phyloP scores from a whole-genome alignment of 1,140 invertebrate genomes.

The Drosophila bipectinata region DNA sequence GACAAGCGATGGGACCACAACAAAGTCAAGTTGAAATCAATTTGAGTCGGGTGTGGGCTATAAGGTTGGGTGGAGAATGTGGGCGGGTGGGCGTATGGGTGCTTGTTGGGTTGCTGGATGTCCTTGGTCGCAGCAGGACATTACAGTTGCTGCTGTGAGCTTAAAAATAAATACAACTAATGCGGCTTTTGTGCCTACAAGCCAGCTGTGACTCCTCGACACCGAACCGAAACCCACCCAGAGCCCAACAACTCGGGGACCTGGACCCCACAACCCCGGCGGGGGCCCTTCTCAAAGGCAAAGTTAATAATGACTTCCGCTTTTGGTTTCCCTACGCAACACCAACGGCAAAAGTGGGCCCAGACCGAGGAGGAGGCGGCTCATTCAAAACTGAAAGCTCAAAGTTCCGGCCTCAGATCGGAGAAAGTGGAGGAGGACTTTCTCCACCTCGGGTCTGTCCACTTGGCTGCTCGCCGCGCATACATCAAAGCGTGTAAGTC shows the following conservation, averaged over 20 bases:
- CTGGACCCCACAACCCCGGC: conserved; percentile 1
- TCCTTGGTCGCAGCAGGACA: conserved; percentile 47
- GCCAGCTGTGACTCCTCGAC: conserved; percentile 73
- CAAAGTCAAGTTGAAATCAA: conserved; percentile 83
- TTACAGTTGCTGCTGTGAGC: conserved; percentile 73
- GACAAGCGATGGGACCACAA: conserved; percentile 64
- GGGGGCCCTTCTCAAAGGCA: conserved; percentile 66
- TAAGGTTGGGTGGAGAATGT: conserved; percentile 14
- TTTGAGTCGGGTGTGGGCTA: conserved; percentile 49
- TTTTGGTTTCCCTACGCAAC: conserved; percentile 80
- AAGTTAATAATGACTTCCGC: conserved; percentile 82
- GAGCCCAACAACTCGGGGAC: conserved; percentile 5
- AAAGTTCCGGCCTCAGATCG: conserved; percentile 10
- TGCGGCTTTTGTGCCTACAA: conserved; percentile 82
- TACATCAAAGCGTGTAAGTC: conserved; percentile 80
- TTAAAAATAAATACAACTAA: conserved; percentile 83
- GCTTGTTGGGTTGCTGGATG: not conserved
- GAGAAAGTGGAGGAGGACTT: conserved; percentile 27
- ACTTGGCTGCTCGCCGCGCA: conserved; percentile 70
- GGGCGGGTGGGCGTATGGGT: conserved; percentile 1
- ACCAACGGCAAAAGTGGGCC: conserved; percentile 28
- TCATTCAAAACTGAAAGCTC: conserved; percentile 60
- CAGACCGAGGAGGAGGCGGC: conserved; percentile 25
- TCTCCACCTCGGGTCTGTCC: conserved; percentile 44
- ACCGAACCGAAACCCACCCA: conserved; percentile 25